Conservation (phyloP, 2,888 invertebrate genomes). For the Hirtodrosophila histrioides region DNA sequence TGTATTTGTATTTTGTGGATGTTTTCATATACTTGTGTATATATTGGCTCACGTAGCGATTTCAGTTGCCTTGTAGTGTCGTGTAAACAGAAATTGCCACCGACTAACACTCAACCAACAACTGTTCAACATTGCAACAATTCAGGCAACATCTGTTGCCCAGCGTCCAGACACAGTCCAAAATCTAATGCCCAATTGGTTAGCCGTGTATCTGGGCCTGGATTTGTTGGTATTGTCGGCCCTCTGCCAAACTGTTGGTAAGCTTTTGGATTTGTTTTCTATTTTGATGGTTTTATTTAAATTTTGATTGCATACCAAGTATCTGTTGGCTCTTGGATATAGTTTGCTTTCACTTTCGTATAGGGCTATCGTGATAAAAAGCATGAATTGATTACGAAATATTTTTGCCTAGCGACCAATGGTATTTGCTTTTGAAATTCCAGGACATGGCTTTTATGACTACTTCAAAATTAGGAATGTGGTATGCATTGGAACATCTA, state of each 20-base stretch:
- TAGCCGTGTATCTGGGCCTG: conserved; percentile 40
- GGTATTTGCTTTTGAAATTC: no score
- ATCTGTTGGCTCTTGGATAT: conserved; percentile 15
- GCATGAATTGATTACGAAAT: conserved; percentile 38
- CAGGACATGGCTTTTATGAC: no score
- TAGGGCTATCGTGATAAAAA: conserved; percentile 12
- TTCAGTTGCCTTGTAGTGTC: conserved; percentile 66
- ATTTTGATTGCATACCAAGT: conserved; percentile 21
- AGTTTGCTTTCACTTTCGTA: conserved; percentile 51
- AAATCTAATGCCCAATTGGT: conserved; percentile 26
- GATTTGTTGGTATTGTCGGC: conserved; percentile 22
- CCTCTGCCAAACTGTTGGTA: conserved; percentile 44
- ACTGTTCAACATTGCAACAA: conserved; percentile 48
- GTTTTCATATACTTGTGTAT: conserved; percentile 1
- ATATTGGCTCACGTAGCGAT: conserved; percentile 52
- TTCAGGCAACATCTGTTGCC: conserved; percentile 64
- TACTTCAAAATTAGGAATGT: no score
- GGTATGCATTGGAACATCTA: no score
- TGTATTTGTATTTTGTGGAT: conserved; percentile 60
- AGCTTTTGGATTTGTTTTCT: conserved; percentile 15
- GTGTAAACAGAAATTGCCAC: conserved; percentile 69
- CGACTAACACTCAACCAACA: conserved; percentile 45
- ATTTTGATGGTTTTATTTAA: conserved; percentile 14
- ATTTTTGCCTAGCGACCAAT: background rate
- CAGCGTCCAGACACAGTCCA: conserved; percentile 36